phyloP scores from a whole-genome alignment of 1,140 invertebrate genomes.

The Choristoneura fumiferana region DNA sequence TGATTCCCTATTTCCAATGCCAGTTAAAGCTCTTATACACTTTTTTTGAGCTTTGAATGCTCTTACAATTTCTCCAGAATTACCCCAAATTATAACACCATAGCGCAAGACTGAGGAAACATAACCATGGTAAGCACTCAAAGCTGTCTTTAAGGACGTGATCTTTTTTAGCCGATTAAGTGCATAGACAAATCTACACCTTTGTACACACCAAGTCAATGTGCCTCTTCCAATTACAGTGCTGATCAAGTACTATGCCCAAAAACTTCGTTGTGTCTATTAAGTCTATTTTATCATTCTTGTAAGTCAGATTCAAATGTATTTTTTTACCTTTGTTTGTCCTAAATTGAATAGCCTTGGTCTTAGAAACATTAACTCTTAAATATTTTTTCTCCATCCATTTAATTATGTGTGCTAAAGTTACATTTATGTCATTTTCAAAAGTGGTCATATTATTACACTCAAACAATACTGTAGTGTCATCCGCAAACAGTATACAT shows the following conservation, averaged over 20 bases:
- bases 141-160: not conserved
- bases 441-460: not conserved
- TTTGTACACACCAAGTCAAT: not conserved
- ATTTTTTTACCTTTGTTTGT: not conserved
- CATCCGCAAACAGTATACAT: no score
- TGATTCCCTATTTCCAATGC: no score
- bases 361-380: conserved; percentile 18
- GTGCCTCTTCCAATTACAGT: conserved; percentile 3
- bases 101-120: no score
- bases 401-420: conserved; percentile 2
- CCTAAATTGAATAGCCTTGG: conserved; percentile 8
- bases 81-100: no score
- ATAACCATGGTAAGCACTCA: no score
- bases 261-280: not conserved
- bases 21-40: no score
- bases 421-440: not conserved
- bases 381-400: conserved; percentile 17
- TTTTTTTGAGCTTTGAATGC: no score
- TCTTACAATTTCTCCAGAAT: no score
- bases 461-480: not conserved
- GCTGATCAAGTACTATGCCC: not conserved
- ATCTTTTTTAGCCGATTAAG: not conserved
- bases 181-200: not conserved
- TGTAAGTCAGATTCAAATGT: not conserved
- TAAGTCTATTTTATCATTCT: not conserved